Base-by-base conservation (phyloP, 2,888 invertebrate genomes). In the Parnassius smintheus region DNA sequence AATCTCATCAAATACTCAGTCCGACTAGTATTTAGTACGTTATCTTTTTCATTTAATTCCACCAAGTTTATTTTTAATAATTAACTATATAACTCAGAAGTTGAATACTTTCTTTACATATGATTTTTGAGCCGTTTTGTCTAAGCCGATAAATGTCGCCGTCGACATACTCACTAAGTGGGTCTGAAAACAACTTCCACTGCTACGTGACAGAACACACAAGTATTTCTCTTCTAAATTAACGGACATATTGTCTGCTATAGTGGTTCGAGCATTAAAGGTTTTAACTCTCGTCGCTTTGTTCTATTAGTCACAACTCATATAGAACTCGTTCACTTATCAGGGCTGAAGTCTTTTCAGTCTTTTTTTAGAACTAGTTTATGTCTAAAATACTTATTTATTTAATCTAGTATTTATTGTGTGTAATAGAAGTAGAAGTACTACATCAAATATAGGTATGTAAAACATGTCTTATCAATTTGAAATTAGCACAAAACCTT, bases 231-330 rank as follows among this genome's bases (percentile, higher is more conserved):
- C 64, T 52, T 56, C 52, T 48, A 67, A 72, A 75, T 76, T 74
- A 75, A 71, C 66, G 72, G 72, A 75, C 74, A 75, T 72, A 77
- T 77, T 77, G 76, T 75, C 69, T 69, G 63, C 65, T 62, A 72
- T 69, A 67, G 68, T 61, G 68, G 66, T 60, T 65, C 65, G 65
- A 71, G 75, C 75, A 78, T 82, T 81, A 75, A 76, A 75, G 75
- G 77, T 80, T 78, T 76, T 71, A 69, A 69, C 70, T 68, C 69
- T 59, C 68, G 68, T 70, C 68, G 49, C 75, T 81, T 83, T 85
- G 83, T 84, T 80, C 72, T 68, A 75, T 76, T 84, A 83, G 85
- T 85, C 80, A 78, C 76, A 65, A 77, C 77, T 75, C 72, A 81
- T 81, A 77, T 78, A 78, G 69, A 75, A 73, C 72, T 75, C 75